Conservation (phyloP, 2,113 vertebrate species). For the Notothenia rossii region DNA sequence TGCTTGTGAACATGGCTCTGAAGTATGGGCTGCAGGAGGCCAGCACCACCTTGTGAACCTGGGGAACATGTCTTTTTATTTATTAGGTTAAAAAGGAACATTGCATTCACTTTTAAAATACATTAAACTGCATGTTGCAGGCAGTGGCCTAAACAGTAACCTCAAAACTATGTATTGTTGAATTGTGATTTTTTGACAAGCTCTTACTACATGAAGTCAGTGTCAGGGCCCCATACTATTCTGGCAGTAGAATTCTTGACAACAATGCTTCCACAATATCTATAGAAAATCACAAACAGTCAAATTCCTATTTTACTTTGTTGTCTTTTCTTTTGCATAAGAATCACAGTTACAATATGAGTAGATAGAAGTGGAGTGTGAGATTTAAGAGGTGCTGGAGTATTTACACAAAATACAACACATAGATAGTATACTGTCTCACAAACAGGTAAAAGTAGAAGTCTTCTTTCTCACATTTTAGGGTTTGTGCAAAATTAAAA, state of each 20-base stretch:
- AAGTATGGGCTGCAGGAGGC: conserved; percentile 88
- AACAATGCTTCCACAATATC: neutral
- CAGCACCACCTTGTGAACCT: conserved; percentile 87
- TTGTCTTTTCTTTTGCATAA: too few species aligned
- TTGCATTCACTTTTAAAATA: neutral
- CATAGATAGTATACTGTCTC: too few species aligned
- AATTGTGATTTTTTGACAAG: neutral
- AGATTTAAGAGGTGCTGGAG: neutral
- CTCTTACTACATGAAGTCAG: neutral
- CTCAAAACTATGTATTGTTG: neutral
- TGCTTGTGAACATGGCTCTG: conserved; percentile 89
- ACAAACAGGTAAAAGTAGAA: too few species aligned
- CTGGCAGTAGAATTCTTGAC: neutral
- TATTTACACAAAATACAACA: neutral
- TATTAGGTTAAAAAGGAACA: neutral
- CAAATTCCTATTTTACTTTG: neutral
- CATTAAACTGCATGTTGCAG: neutral
- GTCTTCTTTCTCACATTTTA: too few species aligned
- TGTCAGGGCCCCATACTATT: neutral
- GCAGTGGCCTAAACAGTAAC: neutral
- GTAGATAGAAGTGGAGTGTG: too few species aligned
- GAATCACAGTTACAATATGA: too few species aligned
- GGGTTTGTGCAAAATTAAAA: too few species aligned
- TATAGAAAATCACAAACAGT: too few species aligned
- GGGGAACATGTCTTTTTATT: neutral